Conservation (phyloP, 2,797 vertebrate genomes). For the Pempheris klunzingeri region DNA sequence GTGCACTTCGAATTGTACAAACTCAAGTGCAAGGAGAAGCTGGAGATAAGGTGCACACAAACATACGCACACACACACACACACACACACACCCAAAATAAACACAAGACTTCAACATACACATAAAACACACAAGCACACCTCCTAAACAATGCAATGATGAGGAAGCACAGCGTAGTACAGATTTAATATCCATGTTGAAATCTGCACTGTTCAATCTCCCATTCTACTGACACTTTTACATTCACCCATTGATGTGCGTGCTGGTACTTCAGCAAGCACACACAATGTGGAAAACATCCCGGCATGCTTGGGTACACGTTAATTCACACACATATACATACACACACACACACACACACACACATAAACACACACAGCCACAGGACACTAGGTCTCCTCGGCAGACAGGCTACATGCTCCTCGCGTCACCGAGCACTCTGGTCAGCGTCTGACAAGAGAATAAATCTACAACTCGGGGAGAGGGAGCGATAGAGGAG, state of each 20-base stretch:
- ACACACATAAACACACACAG: conserved; percentile 29
- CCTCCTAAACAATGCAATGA: not conserved
- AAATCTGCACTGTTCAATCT: conserved; percentile 11
- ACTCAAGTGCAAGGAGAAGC: conserved; percentile 39
- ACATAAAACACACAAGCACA: not conserved
- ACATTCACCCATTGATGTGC: not conserved
- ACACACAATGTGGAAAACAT: conserved; percentile 18
- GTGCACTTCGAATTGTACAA: conserved; percentile 45
- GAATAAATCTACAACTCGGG: conserved; percentile 75
- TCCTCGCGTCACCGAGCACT: conserved; percentile 65
- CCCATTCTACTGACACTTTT: conserved; percentile 12
- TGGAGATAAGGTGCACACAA: conserved; percentile 16
- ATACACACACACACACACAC: conserved; percentile 23
- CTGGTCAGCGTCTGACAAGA: conserved; percentile 77
- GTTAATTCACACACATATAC: conserved; percentile 27
- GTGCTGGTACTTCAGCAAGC: not conserved
- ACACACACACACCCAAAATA: not conserved
- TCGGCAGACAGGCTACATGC: conserved; percentile 68
- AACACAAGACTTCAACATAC: not conserved
- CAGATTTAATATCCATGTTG: conserved; percentile 15
- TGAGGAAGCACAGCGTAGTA: conserved; percentile 15
- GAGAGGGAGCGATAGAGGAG: conserved; percentile 14
- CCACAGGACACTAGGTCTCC: conserved; percentile 55
- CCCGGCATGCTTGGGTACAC: conserved; percentile 24
- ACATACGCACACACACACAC: conserved; percentile 12